These are phyloP conservation scores for Takifugu ocellatus DNA, from an alignment of 2,797 vertebrate species.

Conservation along the genomic window DNA sequence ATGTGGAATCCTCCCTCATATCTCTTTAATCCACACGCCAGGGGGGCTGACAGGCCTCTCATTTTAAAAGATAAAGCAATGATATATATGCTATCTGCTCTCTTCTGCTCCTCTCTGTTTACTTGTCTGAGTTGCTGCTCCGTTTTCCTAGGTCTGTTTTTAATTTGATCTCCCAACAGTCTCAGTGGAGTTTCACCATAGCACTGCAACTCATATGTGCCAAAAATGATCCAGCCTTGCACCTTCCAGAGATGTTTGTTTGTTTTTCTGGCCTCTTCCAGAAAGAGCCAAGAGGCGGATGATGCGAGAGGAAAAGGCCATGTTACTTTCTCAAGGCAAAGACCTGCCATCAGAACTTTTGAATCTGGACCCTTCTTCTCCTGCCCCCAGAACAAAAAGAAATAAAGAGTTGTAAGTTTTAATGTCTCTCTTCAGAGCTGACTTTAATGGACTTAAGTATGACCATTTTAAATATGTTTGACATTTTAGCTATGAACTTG, in stretches of 20 bases:
- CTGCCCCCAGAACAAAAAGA: constrained; percentile 78
- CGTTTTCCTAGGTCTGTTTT: constrained; percentile 31
- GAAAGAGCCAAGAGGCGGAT: constrained; percentile 92
- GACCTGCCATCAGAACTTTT: constrained; percentile 89
- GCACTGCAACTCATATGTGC: constrained; percentile 30
- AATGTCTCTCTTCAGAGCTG: not conserved
- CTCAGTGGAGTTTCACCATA: constrained; percentile 23
- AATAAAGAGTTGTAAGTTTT: constrained; percentile 86
- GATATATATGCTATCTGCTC: constrained; percentile 50
- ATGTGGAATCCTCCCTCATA: constrained; percentile 60
- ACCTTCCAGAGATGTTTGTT: constrained; percentile 2
- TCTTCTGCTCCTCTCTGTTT: constrained; percentile 45
- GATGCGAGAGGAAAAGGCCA: constrained; percentile 90
- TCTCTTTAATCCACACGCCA: constrained; percentile 69
- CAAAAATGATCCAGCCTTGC: constrained; percentile 9
- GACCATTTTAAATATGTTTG: constrained; percentile 17
- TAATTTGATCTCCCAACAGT: constrained; percentile 23
- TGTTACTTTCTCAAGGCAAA: constrained; percentile 93
- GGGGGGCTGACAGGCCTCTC: constrained; percentile 57
- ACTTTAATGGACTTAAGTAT: not conserved
- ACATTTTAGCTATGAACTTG: constrained; percentile 88
- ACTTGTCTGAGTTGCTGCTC: constrained; percentile 32
- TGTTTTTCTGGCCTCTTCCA: constrained; percentile 49
- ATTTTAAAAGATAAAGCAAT: constrained; percentile 69
- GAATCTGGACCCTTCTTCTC: constrained; percentile 88